Conservation (phyloP, 1,140 invertebrate genomes). For the Drosophila parabipectinata region DNA sequence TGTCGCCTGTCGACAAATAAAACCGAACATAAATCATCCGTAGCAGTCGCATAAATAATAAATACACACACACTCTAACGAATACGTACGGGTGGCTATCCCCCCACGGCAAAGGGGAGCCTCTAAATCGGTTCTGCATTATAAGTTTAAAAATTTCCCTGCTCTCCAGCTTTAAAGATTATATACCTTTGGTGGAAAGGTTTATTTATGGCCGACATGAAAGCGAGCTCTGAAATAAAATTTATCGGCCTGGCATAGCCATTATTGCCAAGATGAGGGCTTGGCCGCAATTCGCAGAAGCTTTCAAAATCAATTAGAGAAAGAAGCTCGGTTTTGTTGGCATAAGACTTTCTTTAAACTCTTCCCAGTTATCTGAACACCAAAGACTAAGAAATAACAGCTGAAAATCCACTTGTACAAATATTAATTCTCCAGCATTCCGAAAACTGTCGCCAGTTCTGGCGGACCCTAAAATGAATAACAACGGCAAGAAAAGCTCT, state of each 20-base stretch:
- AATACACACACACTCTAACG: conserved; percentile 23
- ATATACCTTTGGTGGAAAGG: neutral
- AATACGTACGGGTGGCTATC: neutral
- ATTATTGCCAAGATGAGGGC: neutral
- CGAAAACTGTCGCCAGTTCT: conserved; percentile 52
- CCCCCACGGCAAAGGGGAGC: neutral
- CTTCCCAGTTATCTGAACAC: conserved; percentile 13
- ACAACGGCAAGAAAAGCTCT: conserved; percentile 8
- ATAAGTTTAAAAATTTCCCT: conserved; percentile 12
- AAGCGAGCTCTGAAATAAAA: neutral
- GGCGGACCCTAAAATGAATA: conserved; percentile 9
- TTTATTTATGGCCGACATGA: conserved; percentile 3
- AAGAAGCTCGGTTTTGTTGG: neutral
- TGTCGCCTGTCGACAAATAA: conserved; percentile 49
- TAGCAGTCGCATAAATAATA: conserved; percentile 47
- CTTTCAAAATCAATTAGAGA: neutral
- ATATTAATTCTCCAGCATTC: conserved; percentile 62
- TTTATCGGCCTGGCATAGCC: neutral
- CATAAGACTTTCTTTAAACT: neutral
- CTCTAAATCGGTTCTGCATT: conserved; percentile 6
- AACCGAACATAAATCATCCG: conserved; percentile 50
- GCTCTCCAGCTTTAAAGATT: neutral
- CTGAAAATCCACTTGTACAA: conserved; percentile 58
- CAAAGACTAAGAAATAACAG: conserved; percentile 16
- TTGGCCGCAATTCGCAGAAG: neutral